Conservation (phyloP, 2,113 vertebrate species). For the Mesoclemmys tuberculata region DNA sequence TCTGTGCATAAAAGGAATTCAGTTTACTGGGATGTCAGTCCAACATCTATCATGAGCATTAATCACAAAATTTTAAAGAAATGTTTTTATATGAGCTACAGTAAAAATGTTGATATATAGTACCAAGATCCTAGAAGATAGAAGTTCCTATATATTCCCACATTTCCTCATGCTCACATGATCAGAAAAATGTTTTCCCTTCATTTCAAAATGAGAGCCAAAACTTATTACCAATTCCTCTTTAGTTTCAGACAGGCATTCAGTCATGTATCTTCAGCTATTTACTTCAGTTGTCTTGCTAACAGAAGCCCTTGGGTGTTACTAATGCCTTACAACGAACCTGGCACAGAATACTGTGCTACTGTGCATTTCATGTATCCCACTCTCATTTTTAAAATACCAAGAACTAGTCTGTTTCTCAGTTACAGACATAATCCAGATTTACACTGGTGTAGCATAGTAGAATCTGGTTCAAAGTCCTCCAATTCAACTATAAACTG, state of each 20-base stretch:
- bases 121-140: not conserved
- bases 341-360: not conserved
- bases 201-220: not conserved
- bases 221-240: not conserved
- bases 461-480: not conserved
- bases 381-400: not conserved
- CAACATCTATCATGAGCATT: not conserved
- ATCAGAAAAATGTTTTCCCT: not conserved
- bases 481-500: not conserved
- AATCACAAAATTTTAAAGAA: conserved; percentile 43
- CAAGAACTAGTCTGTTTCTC: not conserved
- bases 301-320: not conserved
- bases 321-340: not conserved
- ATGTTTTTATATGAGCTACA: not conserved
- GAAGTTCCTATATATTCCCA: not conserved
- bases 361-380: fast-evolving
- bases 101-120: not conserved
- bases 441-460: fast-evolving
- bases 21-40: not conserved
- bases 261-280: not conserved
- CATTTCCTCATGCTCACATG: not conserved
- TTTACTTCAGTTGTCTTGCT: not conserved
- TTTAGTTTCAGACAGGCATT: not conserved
- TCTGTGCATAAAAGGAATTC: not conserved
- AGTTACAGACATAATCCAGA: not conserved